Conservation (phyloP, 1,140 invertebrate genomes). For the Sinonovacula constricta region DNA sequence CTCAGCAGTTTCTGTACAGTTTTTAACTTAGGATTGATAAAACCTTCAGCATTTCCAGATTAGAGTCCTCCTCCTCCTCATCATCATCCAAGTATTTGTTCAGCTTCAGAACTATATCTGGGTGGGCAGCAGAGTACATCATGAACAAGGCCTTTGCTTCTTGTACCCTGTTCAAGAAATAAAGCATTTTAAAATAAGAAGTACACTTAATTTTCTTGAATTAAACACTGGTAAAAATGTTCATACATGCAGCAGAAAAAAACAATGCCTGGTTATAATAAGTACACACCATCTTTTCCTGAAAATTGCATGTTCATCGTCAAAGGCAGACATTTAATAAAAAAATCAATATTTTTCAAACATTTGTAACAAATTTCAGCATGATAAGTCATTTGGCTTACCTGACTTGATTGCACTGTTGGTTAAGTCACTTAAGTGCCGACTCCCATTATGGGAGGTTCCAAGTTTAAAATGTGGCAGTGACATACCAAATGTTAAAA, state of each 20-base stretch:
- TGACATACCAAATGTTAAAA: too few species aligned
- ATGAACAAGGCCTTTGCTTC: constrained; percentile 11
- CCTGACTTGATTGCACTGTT: too few species aligned
- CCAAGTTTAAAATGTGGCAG: too few species aligned
- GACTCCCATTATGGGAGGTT: too few species aligned
- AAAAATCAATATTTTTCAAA: too few species aligned
- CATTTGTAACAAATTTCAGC: too few species aligned
- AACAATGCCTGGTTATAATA: background rate
- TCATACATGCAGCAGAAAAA: background rate
- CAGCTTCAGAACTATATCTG: constrained; percentile 20
- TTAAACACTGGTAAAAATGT: background rate
- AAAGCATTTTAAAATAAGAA: background rate
- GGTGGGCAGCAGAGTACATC: constrained; percentile 2
- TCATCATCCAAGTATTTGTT: constrained; percentile 21
- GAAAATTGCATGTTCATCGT: background rate
- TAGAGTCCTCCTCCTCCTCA: constrained; percentile 29
- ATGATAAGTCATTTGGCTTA: too few species aligned
- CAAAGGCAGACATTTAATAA: background rate
- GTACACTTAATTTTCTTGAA: background rate
- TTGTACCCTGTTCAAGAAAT: background rate
- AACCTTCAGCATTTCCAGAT: constrained; percentile 32
- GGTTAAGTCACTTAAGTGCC: too few species aligned
- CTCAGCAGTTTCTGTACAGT: background rate
- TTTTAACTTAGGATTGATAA: background rate
- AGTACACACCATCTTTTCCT: background rate